phyloP scores from a whole-genome alignment of 2,888 invertebrate species.

The Stenchaetothrips biformis region DNA sequence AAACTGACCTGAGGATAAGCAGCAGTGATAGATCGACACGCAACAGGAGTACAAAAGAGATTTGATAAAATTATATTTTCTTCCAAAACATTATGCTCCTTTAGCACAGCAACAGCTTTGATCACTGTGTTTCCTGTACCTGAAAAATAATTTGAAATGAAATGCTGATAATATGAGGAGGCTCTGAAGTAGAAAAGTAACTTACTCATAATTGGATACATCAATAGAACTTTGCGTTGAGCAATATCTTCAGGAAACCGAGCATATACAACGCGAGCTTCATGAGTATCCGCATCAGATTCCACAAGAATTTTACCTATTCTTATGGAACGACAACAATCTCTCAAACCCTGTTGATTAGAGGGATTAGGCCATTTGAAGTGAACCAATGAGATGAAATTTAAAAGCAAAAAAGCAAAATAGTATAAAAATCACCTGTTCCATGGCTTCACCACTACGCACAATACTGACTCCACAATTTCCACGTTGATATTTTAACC shows the following conservation, averaged over 20 bases:
- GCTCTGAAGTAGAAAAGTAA: slow-evolving; percentile 35
- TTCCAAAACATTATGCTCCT: slow-evolving; percentile 90
- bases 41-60: slow-evolving; percentile 91
- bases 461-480: slow-evolving; percentile 99
- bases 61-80: slow-evolving; percentile 95
- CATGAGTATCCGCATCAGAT: slow-evolving; percentile 92
- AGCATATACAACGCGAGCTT: slow-evolving; percentile 94
- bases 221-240: slow-evolving; percentile 78
- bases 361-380: slow-evolving; percentile 30
- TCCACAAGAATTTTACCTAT: slow-evolving; percentile 98
- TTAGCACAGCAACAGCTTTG: slow-evolving; percentile 87
- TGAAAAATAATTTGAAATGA: slow-evolving; percentile 40
- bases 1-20: slow-evolving; percentile 66
- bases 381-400: slow-evolving; percentile 1
- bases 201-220: slow-evolving; percentile 98
- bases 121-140: slow-evolving; percentile 93
- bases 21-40: slow-evolving; percentile 75
- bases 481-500: slow-evolving; percentile 91
- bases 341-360: slow-evolving; percentile 66
- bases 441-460: slow-evolving; percentile 93
- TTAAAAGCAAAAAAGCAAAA: not conserved
- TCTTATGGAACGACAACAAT: slow-evolving; percentile 96
- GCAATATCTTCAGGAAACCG: slow-evolving; percentile 95
- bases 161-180: slow-evolving; percentile 27
- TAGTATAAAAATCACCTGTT: slow-evolving; percentile 54